A percentile compares a stretch with the other conserved stretches of the same genome.
Evolutionary conservation across 2,113 vertebrate genomes (phyloP).

Genomic region (Indri indri): DNA sequence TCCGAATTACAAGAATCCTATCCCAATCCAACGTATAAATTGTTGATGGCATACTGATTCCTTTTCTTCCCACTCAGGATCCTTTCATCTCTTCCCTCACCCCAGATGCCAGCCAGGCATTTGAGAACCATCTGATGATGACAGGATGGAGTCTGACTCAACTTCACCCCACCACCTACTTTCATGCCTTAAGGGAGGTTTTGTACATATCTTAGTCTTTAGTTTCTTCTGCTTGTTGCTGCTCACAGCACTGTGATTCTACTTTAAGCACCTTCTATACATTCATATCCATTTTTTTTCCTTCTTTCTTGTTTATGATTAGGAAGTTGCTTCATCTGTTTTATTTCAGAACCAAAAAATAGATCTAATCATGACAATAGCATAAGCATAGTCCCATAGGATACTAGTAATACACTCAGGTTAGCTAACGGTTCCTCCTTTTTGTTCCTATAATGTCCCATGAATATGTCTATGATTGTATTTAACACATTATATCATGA

Average conservation of each 20-base stretch:
- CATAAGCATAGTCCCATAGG: background rate
- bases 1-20: background rate
- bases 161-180: background rate
- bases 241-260: background rate
- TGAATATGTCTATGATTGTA: background rate
- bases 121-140: background rate
- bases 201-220: background rate
- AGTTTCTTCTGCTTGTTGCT: background rate
- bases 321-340: slow-evolving; percentile 20
- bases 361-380: background rate
- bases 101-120: background rate
- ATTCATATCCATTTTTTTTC: background rate
- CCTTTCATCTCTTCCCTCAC: background rate
- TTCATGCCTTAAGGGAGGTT: background rate
- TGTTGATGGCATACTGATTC: background rate
- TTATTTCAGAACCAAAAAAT: background rate
- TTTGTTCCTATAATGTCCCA: background rate
- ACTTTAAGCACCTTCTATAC: background rate
- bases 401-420: background rate
- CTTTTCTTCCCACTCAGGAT: background rate
- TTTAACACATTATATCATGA: background rate
- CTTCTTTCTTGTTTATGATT: background rate
- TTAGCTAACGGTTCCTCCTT: background rate
- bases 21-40: background rate
- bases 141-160: background rate